These are phyloP conservation scores for Tethya wilhelma DNA, from an alignment of 37 sponge, comb jelly and placozoan species.

Conservation along the genomic window DNA sequence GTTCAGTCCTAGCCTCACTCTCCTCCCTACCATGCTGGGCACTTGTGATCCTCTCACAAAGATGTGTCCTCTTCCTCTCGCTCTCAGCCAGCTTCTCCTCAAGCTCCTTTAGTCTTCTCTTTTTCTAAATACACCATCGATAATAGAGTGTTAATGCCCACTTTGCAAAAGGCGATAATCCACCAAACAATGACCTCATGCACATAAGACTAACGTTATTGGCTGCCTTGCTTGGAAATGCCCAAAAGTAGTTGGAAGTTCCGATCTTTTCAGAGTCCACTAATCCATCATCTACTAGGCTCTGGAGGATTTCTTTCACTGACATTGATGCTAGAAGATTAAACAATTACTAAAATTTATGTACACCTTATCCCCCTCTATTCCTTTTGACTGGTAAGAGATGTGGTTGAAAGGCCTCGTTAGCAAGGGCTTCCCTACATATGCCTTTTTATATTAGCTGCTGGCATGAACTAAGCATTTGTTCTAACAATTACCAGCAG, in stretches of 20 bases:
- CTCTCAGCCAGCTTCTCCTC: constrained; percentile 30
- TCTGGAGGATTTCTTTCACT: constrained; percentile 95
- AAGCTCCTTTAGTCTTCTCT: constrained; percentile 38
- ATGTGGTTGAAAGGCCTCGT: too few relatives aligned
- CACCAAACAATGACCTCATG: too few relatives aligned
- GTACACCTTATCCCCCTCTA: too few relatives aligned
- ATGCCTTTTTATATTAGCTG: too few relatives aligned
- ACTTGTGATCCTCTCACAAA: constrained; percentile 37
- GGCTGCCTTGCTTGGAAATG: constrained; percentile 88
- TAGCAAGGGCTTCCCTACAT: too few relatives aligned
- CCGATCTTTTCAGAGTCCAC: constrained; percentile 94
- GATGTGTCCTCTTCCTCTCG: constrained; percentile 18
- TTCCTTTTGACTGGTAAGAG: too few relatives aligned
- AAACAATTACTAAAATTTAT: not conserved
- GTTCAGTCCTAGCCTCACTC: constrained; percentile 49
- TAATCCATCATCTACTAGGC: constrained; percentile 92
- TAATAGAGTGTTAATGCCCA: too few relatives aligned
- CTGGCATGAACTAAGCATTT: too few relatives aligned
- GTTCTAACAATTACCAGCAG: too few relatives aligned
- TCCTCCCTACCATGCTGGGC: constrained; percentile 62
- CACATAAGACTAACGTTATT: constrained; percentile 56
- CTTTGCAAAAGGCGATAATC: too few relatives aligned
- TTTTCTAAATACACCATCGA: constrained; percentile 33
- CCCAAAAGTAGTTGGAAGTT: constrained; percentile 98
- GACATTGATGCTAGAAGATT: constrained; percentile 79